Percentiles rank a stretch among this genome's conserved stretches.
Conservation (phyloP, 2,113 vertebrate species). For the Thalassarche chlororhynchos region DNA sequence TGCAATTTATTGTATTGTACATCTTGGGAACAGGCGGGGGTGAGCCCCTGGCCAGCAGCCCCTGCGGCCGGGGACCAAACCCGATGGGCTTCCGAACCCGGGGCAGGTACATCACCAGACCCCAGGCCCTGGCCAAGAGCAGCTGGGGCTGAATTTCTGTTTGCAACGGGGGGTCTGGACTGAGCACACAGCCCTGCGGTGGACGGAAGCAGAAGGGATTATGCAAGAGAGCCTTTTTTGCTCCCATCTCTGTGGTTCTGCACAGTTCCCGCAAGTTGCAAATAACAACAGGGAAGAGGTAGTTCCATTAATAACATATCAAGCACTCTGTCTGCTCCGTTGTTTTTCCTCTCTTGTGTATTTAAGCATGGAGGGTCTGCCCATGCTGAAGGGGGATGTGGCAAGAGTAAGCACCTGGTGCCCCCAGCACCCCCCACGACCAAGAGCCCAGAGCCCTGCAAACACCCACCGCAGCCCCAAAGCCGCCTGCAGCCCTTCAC, state of each 20-base stretch:
- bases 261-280: background rate
- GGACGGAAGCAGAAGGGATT: background rate
- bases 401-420: background rate
- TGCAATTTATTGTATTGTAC: background rate
- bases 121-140: background rate
- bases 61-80: rapidly evolving
- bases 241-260: background rate
- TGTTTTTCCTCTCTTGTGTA: background rate
- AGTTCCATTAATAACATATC: background rate
- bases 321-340: background rate
- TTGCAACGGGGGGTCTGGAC: background rate
- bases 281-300: background rate
- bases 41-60: background rate
- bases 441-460: background rate
- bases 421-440: rapidly evolving
- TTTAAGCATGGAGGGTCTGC: background rate
- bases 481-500: background rate
- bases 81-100: rapidly evolving
- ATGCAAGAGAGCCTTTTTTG: background rate
- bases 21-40: rapidly evolving
- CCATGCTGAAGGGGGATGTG: background rate
- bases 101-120: background rate
- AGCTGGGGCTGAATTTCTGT: background rate
- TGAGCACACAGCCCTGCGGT: background rate
- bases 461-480: background rate